Evolutionary conservation across 2,888 invertebrate genomes (phyloP), one percentile per base, ranked within the genome.

Genomic region (Philaethria dido): DNA sequence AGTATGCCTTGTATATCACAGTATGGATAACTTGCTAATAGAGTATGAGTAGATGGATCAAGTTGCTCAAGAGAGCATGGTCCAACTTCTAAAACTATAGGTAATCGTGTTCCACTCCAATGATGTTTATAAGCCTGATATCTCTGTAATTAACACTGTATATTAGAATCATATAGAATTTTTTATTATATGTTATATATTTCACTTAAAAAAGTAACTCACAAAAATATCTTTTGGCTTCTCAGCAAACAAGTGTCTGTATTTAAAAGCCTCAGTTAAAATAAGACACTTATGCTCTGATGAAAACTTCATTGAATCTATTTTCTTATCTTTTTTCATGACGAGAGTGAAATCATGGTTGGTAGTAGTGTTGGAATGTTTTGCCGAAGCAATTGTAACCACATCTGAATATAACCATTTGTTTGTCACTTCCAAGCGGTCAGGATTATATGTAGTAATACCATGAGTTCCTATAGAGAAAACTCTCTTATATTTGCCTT

Each of bases 401-500:
- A 98, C 96, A 81, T 97, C 97, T 3, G 95, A 94, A 80, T 97
- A 98, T 61, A 95, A 92, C 98, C 98, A 98, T 88, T 97, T 96
- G 92, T 99, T 99, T 64, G 99, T 99, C 73, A 92, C 91, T 81
- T 92, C 92, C 79, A 92, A 72, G 13, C 90, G 83, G 68, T 92
- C 92, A 0, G 92, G 99, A 90, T 99, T 99, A 89, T 99, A 99
- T 0, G 99, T 99, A 55, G 99, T 98, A 77, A 99, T 97, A 39
- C 99, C 99, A 83, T 96, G 95, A 47, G 98, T 97, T 64, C 99
- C 99, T 80, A 99, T 96, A 9, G 99, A 98, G 85, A 99, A 98
- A 80, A 99, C 97, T 77, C 99, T 94, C 88, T 98, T 99, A 92
- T 99, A 99, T 96, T 98, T 99, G 86, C 99, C 99, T 89, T 98